Percentiles rank a stretch among this genome's conserved stretches.
Evolutionary conservation across 2,797 vertebrate genomes (phyloP).

Genomic region (Sorex maritimensis): DNA sequence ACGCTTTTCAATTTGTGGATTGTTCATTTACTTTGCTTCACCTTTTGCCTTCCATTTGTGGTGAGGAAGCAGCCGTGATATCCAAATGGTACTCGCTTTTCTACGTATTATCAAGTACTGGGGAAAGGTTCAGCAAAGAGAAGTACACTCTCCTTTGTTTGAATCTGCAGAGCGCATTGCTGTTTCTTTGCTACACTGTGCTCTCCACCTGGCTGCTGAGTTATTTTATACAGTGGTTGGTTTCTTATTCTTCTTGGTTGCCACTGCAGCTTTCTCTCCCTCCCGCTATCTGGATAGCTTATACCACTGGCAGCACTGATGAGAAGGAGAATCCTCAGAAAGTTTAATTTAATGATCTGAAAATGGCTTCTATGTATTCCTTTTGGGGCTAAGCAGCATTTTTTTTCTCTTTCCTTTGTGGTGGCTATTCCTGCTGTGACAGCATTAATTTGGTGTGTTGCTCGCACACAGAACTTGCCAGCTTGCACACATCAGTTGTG

Average conservation of each 20-base stretch:
- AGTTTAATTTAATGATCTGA: not conserved
- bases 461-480: no score
- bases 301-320: not conserved
- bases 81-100: constrained; percentile 37
- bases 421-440: no score
- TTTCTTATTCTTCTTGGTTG: not conserved
- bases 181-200: not conserved
- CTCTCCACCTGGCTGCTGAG: not conserved
- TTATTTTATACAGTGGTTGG: not conserved
- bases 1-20: constrained; percentile 6
- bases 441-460: no score
- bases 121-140: constrained; percentile 5
- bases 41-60: constrained; percentile 42
- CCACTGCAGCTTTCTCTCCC: not conserved
- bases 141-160: constrained; percentile 3
- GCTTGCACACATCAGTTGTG: no score
- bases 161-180: not conserved
- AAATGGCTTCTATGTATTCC: constrained; percentile 10
- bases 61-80: constrained; percentile 18
- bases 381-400: no score
- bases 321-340: not conserved
- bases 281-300: not conserved
- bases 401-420: no score
- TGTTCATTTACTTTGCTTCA: constrained; percentile 63
- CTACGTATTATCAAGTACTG: constrained; percentile 53